Evolutionary conservation across 2,797 vertebrate species (phyloP).

Genomic region (Macropus fuliginosus): DNA sequence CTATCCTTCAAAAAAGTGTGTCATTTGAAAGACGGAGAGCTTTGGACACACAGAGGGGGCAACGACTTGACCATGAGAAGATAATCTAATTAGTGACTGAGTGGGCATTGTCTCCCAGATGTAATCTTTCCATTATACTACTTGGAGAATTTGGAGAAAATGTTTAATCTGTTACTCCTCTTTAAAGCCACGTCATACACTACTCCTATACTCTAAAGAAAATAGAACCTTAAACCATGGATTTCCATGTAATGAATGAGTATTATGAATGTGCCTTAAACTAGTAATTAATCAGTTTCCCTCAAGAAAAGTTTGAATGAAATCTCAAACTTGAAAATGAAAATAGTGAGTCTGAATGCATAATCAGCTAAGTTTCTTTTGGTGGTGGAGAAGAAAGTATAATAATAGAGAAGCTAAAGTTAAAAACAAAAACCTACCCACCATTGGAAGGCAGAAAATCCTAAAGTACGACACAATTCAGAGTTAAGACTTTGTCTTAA

Average conservation of each 20-base stretch:
- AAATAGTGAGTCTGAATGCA: slow-evolving; percentile 16
- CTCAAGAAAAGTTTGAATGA: slow-evolving; percentile 17
- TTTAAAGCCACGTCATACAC: neutral
- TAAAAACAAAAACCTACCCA: slow-evolving; percentile 9
- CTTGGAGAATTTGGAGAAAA: neutral
- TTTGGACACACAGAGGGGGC: too few species aligned
- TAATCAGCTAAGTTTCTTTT: slow-evolving; percentile 30
- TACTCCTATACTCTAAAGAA: neutral
- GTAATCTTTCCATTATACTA: neutral
- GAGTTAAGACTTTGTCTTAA: slow-evolving; percentile 4
- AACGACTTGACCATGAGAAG: neutral
- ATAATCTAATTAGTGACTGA: neutral
- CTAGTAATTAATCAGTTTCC: neutral
- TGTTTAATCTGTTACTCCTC: neutral
- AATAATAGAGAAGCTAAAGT: slow-evolving; percentile 39
- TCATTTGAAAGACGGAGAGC: neutral
- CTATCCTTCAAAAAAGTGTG: neutral
- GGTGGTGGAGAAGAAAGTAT: neutral
- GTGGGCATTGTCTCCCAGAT: neutral
- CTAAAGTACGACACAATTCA: slow-evolving; percentile 8
- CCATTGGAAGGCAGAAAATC: slow-evolving; percentile 33
- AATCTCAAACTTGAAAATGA: slow-evolving; percentile 44
- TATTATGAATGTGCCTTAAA: neutral
- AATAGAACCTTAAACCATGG: neutral
- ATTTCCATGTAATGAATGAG: slow-evolving; percentile 2